These are phyloP conservation scores for Bettongia penicillata DNA, from an alignment of 2,113 vertebrate genomes.

Conservation along the genomic window DNA sequence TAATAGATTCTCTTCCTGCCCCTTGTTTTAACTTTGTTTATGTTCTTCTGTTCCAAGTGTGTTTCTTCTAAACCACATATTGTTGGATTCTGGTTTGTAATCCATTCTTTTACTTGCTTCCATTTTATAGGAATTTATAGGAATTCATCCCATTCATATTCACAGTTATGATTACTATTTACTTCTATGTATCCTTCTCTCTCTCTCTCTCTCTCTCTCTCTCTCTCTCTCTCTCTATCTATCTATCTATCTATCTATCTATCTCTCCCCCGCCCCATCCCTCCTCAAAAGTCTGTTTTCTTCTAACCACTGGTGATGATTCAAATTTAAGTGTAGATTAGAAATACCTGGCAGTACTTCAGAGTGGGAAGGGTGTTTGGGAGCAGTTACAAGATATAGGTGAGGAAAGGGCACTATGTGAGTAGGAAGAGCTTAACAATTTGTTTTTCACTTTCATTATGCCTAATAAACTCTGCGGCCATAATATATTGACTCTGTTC, in stretches of 20 bases:
- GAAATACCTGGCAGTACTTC: too few relatives aligned
- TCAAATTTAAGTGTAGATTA: too few relatives aligned
- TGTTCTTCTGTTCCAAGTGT: slow-evolving; percentile 7
- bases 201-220: not conserved
- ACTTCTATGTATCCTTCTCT: too few relatives aligned
- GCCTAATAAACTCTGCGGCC: too few relatives aligned
- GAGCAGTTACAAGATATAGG: too few relatives aligned
- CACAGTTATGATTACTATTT: not conserved
- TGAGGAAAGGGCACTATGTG: too few relatives aligned
- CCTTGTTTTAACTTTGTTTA: not conserved
- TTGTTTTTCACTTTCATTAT: too few relatives aligned
- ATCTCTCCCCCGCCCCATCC: not conserved
- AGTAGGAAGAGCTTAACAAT: too few relatives aligned
- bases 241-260: slow-evolving; percentile 7
- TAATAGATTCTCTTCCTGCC: not conserved
- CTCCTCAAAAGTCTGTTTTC: not conserved
- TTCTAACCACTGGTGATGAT: too few relatives aligned
- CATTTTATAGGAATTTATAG: not conserved
- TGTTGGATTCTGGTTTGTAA: not conserved
- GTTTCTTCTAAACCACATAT: not conserved
- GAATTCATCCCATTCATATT: slow-evolving; percentile 13
- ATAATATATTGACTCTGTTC: too few relatives aligned
- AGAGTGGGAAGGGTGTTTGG: too few relatives aligned
- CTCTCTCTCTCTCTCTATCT: not conserved
- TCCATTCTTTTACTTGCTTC: not conserved